Percentiles rank a stretch among this genome's conserved stretches.
Evolutionary conservation across 1,140 invertebrate genomes (phyloP).

Genomic region (Tenebrio molitor): DNA sequence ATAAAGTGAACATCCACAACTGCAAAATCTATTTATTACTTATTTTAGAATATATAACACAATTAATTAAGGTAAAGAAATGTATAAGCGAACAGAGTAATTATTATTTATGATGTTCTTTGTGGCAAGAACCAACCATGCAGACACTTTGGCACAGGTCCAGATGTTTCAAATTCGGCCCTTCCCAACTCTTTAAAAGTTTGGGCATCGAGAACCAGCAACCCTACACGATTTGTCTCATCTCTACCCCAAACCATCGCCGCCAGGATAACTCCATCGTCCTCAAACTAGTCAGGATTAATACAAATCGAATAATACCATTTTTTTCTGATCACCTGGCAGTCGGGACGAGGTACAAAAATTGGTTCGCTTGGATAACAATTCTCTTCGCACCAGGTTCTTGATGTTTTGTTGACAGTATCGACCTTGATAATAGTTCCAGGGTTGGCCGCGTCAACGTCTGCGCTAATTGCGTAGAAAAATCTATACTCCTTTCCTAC

Average conservation of each 20-base stretch:
- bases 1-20: no score
- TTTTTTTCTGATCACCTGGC: no score
- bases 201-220: constrained; percentile 79
- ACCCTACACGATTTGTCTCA: constrained; percentile 72
- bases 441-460: constrained; percentile 85
- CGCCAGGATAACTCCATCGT: constrained; percentile 81
- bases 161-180: constrained; percentile 76
- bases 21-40: no score
- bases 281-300: no score
- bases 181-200: constrained; percentile 78
- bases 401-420: constrained; percentile 71
- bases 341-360: constrained; percentile 81
- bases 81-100: no score
- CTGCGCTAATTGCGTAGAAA: constrained; percentile 91
- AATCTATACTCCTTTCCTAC: constrained; percentile 80
- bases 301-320: no score
- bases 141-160: constrained; percentile 83
- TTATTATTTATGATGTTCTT: no score
- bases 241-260: constrained; percentile 77
- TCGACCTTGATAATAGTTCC: constrained; percentile 82
- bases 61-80: no score
- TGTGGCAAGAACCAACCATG: constrained; percentile 90
- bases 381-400: constrained; percentile 80
- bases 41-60: no score
- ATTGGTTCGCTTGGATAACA: constrained; percentile 90